These are phyloP conservation scores for Meriones unguiculatus DNA, from an alignment of 2,113 vertebrate species.

Conservation along the genomic window DNA sequence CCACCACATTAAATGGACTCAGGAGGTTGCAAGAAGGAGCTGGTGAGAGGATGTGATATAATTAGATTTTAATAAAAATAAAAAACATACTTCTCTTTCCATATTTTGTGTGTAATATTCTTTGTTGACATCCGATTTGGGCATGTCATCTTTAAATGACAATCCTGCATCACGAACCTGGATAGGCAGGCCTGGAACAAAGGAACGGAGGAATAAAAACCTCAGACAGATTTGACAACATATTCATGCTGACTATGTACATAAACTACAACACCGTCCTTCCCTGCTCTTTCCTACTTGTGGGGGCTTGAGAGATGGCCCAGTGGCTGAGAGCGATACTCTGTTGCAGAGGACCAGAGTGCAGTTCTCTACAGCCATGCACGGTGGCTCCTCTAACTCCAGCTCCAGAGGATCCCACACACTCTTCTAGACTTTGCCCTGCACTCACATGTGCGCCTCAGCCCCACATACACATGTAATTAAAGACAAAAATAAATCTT, in stretches of 20 bases:
- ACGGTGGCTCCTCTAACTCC: not conserved
- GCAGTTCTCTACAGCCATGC: not conserved
- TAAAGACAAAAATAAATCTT: not conserved
- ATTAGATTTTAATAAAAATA: constrained; percentile 16
- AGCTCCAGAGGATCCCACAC: not conserved
- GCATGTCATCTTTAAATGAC: constrained; percentile 97
- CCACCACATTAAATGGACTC: not conserved
- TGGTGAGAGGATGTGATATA: not conserved
- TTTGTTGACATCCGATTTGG: constrained; percentile 98
- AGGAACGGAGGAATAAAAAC: not conserved
- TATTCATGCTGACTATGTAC: not conserved
- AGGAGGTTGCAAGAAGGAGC: not conserved
- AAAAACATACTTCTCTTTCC: constrained; percentile 94
- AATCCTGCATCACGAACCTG: constrained; percentile 98
- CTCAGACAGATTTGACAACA: constrained; percentile 6
- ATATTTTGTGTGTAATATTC: constrained; percentile 99
- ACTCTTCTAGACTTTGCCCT: not conserved
- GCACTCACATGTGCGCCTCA: not conserved
- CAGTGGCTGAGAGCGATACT: not conserved
- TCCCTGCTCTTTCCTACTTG: not conserved
- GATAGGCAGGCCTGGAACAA: constrained; percentile 94
- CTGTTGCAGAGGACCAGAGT: not conserved
- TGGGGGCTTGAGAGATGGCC: not conserved
- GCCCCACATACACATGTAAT: not conserved
- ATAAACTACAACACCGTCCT: not conserved